Evolutionary conservation across 2,888 invertebrate genomes (phyloP).

Genomic region (Saturnia pavonia): DNA sequence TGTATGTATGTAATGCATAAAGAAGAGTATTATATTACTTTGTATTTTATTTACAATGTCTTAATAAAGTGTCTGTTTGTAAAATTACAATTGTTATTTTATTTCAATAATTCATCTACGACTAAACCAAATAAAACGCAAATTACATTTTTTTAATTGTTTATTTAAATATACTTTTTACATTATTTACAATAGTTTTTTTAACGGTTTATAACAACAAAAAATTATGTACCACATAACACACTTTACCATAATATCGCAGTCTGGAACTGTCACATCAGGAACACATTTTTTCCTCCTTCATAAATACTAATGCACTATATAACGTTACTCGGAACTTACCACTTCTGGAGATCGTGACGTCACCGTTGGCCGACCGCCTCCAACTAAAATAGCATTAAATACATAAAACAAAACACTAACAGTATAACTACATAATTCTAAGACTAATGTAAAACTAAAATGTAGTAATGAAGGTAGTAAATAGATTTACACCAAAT

Average conservation of each 20-base stretch:
- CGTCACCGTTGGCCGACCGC: conserved; percentile 14
- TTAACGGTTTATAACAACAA: conserved; percentile 26
- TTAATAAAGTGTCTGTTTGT: conserved; percentile 77
- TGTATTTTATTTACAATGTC: conserved; percentile 78
- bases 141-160: conserved; percentile 20
- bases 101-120: conserved; percentile 29
- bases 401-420: conserved; percentile 6
- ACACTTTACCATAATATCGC: conserved; percentile 46
- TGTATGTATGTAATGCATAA: conserved; percentile 71
- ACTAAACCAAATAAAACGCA: conserved; percentile 3
- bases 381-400: conserved; percentile 66
- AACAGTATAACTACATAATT: not conserved
- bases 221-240: conserved; percentile 35
- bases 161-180: conserved; percentile 34
- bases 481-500: no score
- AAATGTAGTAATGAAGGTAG: no score
- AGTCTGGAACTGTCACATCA: conserved; percentile 35
- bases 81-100: conserved; percentile 49
- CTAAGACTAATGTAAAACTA: no score
- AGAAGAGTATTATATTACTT: conserved; percentile 62
- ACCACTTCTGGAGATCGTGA: conserved; percentile 50
- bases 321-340: conserved; percentile 68
- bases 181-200: conserved; percentile 35
- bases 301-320: conserved; percentile 68
- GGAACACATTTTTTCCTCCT: conserved; percentile 24